phyloP scores from a whole-genome alignment of 2,113 vertebrate species.

The Nannobrachium achirus region DNA sequence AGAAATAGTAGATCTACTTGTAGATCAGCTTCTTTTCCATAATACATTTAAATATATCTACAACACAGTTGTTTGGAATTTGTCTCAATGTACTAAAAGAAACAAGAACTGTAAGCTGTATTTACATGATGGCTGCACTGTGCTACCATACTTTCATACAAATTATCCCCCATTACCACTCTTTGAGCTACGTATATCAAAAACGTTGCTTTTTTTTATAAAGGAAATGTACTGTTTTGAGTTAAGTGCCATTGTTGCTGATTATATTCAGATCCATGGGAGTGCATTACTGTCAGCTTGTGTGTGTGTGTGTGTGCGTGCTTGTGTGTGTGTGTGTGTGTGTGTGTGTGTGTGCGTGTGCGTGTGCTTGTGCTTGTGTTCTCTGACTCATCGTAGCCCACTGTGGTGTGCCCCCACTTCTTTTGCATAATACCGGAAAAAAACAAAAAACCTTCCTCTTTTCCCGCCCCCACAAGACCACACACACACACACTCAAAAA shows the following conservation, averaged over 20 bases:
- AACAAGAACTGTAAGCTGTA: too few relatives aligned
- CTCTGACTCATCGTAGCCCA: constrained; percentile 63
- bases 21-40: too few relatives aligned
- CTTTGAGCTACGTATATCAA: background rate
- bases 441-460: constrained; percentile 55
- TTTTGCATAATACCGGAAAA: constrained; percentile 41
- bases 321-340: constrained; percentile 4
- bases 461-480: constrained; percentile 44
- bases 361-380: constrained; percentile 33
- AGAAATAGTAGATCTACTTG: too few relatives aligned
- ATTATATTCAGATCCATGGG: constrained; percentile 23
- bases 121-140: constrained; percentile 1
- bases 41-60: too few relatives aligned
- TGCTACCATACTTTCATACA: background rate
- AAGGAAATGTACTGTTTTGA: background rate
- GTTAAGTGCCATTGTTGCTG: constrained; percentile 1
- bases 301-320: constrained; percentile 14
- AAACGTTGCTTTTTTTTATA: background rate
- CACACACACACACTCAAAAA: constrained; percentile 21
- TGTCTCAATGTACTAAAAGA: too few relatives aligned
- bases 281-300: constrained; percentile 9
- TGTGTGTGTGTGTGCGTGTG: background rate
- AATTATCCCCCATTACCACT: background rate
- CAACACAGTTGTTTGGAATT: too few relatives aligned
- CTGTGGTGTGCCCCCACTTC: constrained; percentile 38